Evolutionary conservation across 1,140 invertebrate genomes (phyloP), one percentile per base, ranked within the genome.

Genomic region (Cyclina sinensis): DNA sequence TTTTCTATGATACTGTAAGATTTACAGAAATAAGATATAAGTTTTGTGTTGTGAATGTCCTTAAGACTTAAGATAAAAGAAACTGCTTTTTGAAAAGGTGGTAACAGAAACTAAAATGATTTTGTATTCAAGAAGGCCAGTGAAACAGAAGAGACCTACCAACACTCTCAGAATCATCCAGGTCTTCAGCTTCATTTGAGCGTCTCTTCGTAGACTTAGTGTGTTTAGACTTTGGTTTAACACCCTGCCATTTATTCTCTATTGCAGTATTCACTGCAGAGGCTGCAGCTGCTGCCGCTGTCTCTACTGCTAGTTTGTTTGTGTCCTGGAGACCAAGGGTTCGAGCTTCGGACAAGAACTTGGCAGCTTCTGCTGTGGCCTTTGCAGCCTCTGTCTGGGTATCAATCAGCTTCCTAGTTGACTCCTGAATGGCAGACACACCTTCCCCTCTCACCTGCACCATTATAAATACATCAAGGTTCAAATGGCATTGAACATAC

Each of bases 331-430:
- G 73, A 30, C 73, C 59, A 5, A 76, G 54, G 46, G 74, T 70
- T 16, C 62, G 51, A 27, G 88, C 89, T 73, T 91, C 86, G 14
- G 88, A 79, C 30, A 91, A 73, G n/a, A 90, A 90, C 35, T 90
- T 90, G 1, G 91, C 91, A 30, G 92, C 91, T 21, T 91, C 90
- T 12, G 90, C 89, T 0, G 92, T 91, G 1, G 89, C 62, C 68
- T 90, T 92, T 5, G 90, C 90, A 14, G 92, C 93, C 18, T 90
- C 91, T 30, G 91, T 90, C 62, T 92, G 92, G 35, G 86, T 90
- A 39, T 92, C 83, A 24, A 91, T 81, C 30, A 93, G 59, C 24
- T 90, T 90, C n/a, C 74, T 76, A 32, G 89, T 88, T 0, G 92
- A 88, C 30, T 90, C 90, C 35, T 90, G 91, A 1, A 92, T 74